Conservation (phyloP, 2,888 invertebrate genomes). For the Geophilus truncorum region DNA sequence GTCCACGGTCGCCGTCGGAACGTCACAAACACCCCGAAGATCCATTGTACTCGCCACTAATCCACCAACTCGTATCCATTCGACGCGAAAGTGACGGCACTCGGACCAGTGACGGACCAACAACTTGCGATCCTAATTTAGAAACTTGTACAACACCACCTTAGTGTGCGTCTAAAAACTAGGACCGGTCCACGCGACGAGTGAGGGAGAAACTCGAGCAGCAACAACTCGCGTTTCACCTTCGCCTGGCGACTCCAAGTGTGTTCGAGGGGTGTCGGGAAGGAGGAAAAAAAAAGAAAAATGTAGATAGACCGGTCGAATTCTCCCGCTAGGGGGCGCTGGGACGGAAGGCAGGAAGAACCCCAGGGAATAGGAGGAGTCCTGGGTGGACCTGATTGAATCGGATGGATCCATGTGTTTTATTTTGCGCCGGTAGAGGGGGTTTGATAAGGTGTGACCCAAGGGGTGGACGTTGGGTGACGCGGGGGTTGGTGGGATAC, state of each 20-base stretch:
- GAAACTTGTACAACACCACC: constrained; percentile 7
- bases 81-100: neutral
- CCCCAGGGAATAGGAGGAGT: neutral
- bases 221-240: neutral
- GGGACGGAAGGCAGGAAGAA: neutral
- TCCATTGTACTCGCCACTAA: neutral
- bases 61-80: neutral
- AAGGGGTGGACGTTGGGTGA: neutral
- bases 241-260: neutral
- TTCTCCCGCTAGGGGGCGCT: neutral
- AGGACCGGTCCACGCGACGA: neutral
- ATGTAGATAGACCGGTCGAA: constrained; percentile 5
- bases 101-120: neutral
- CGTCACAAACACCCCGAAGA: neutral
- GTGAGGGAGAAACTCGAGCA: neutral
- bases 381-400: neutral
- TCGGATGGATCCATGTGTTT: neutral
- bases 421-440: neutral
- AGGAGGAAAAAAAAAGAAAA: neutral
- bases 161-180: neutral
- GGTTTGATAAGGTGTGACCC: neutral
- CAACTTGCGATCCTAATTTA: neutral
- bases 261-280: neutral
- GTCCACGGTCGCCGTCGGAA: neutral
- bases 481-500: neutral